A percentile compares a stretch with the other conserved stretches of the same genome.
These are phyloP conservation scores for Synanthedon formicaeformis DNA, from an alignment of 2,888 invertebrate genomes.

Conservation along the genomic window DNA sequence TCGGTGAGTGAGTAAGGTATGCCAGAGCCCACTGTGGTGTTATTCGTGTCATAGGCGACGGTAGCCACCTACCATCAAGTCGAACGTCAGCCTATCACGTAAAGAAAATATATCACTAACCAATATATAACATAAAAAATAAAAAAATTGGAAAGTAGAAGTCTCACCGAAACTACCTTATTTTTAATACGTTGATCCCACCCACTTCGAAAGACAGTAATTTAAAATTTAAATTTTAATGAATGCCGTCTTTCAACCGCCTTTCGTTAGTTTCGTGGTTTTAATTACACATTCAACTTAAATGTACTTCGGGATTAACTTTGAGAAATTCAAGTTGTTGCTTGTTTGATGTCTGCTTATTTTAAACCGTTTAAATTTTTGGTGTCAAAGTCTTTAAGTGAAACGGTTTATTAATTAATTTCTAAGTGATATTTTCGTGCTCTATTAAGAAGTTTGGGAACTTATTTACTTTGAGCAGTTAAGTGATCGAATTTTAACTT, in stretches of 20 bases:
- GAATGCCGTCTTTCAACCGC: slow-evolving; percentile 6
- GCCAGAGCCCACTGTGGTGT: too few relatives aligned
- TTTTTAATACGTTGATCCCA: not conserved
- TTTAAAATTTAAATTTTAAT: slow-evolving; percentile 14
- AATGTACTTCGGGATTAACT: not conserved
- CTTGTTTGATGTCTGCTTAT: not conserved
- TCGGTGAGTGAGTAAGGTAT: too few relatives aligned
- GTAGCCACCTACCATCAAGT: too few relatives aligned
- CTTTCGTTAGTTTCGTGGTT: slow-evolving; percentile 14
- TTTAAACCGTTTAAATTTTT: not conserved
- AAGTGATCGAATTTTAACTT: too few relatives aligned
- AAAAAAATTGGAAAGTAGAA: too few relatives aligned
- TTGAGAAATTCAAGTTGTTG: not conserved
- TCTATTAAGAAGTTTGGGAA: not conserved
- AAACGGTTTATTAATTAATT: not conserved
- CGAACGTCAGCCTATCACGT: too few relatives aligned
- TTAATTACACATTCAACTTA: slow-evolving; percentile 13
- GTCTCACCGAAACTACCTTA: not conserved
- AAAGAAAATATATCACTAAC: too few relatives aligned
- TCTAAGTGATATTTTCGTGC: not conserved
- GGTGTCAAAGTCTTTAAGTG: not conserved
- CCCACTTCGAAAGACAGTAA: slow-evolving; percentile 10
- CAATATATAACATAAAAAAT: too few relatives aligned
- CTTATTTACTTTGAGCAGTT: not conserved
- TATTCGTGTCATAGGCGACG: too few relatives aligned